Evolutionary conservation across 2,888 invertebrate species (phyloP).

Genomic region (Polymixis lichenea): DNA sequence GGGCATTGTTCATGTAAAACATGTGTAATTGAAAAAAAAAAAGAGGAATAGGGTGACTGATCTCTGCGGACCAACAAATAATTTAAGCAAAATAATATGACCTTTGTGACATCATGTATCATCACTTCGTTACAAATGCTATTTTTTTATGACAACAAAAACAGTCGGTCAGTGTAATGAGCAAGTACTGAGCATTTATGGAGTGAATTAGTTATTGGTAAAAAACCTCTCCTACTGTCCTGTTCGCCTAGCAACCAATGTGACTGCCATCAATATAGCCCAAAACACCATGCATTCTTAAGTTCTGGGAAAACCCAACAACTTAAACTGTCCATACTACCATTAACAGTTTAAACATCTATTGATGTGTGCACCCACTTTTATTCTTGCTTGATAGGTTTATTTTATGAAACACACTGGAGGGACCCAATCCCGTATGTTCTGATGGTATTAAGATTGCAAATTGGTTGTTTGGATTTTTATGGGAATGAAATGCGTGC

Average conservation of each 20-base stretch:
- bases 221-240: neutral
- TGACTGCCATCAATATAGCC: neutral
- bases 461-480: too few relatives aligned
- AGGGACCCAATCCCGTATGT: too few relatives aligned
- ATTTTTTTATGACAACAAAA: neutral
- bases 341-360: too few relatives aligned
- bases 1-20: neutral
- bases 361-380: too few relatives aligned
- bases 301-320: neutral
- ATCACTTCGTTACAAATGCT: too few relatives aligned
- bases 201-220: neutral
- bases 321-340: too few relatives aligned
- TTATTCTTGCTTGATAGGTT: too few relatives aligned
- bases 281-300: neutral
- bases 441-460: too few relatives aligned
- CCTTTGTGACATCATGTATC: too few relatives aligned
- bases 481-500: too few relatives aligned
- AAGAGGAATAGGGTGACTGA: neutral
- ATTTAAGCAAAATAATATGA: neutral
- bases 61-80: neutral
- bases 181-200: neutral
- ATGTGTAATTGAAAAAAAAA: too few relatives aligned
- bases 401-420: too few relatives aligned
- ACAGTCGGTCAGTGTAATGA: neutral
- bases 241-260: neutral